A percentile compares a stretch with the other conserved stretches of the same genome.
Evolutionary conservation across 2,888 invertebrate genomes (phyloP).

Genomic region (Dendrolimus pini): DNA sequence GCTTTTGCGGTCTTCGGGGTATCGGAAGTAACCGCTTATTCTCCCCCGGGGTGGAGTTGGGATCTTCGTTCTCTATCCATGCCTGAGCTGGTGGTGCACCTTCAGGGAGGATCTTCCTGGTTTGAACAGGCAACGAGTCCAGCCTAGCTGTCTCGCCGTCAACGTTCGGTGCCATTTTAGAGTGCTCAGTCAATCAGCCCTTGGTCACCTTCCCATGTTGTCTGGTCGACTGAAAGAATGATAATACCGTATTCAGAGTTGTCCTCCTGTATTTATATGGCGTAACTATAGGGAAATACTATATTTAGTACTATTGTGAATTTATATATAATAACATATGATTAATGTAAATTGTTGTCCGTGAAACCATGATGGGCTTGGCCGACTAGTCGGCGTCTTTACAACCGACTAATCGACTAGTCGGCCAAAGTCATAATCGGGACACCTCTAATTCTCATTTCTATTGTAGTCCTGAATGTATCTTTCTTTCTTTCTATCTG

Average conservation of each 20-base stretch:
- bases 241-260: not conserved
- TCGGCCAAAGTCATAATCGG: too few species aligned
- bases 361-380: too few species aligned
- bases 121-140: constrained; percentile 14
- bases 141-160: constrained; percentile 33
- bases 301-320: too few species aligned
- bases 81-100: constrained; percentile 36
- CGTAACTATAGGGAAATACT: not conserved
- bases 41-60: constrained; percentile 42
- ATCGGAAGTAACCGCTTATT: constrained; percentile 41
- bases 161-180: constrained; percentile 44
- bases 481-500: too few species aligned
- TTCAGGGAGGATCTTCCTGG: constrained; percentile 38
- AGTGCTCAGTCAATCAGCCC: not conserved
- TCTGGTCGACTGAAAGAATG: constrained; percentile 2
- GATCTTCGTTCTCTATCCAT: constrained; percentile 49
- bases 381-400: too few species aligned
- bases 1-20: constrained; percentile 16
- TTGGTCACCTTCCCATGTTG: constrained; percentile 1
- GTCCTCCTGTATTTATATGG: not conserved
- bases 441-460: too few species aligned
- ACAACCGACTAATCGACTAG: too few species aligned
- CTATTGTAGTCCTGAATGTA: too few species aligned
- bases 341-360: too few species aligned
- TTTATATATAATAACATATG: too few species aligned